Evolutionary conservation across 2,888 invertebrate species (phyloP).

Genomic region (Stictocephala bisonia): DNA sequence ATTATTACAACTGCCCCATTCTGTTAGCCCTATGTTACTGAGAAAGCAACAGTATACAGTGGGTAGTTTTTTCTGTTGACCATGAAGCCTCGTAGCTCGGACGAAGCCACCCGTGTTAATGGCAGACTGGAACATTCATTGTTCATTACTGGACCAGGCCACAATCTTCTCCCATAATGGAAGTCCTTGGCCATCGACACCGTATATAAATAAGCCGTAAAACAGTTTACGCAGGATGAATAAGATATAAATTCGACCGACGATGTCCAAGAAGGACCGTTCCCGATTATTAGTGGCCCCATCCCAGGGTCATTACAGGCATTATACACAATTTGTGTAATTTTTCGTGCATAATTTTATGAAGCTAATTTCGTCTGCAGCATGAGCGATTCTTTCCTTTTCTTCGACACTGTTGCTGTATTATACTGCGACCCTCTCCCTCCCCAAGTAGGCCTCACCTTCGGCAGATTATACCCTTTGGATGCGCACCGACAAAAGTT

Average conservation of each 20-base stretch:
- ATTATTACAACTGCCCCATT: too few species aligned
- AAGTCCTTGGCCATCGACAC: too few species aligned
- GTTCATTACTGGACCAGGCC: too few species aligned
- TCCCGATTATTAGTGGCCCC: constrained; percentile 5
- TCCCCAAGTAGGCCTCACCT: neutral
- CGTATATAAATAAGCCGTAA: constrained; percentile 39
- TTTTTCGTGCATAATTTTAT: constrained; percentile 48
- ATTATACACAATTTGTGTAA: constrained; percentile 46
- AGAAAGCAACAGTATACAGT: too few species aligned
- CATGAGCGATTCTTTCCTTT: constrained; percentile 11
- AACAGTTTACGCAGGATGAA: constrained; percentile 27
- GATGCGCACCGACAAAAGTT: neutral
- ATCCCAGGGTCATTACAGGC: neutral
- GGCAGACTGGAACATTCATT: too few species aligned
- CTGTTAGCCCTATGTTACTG: too few species aligned
- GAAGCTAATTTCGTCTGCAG: constrained; percentile 28
- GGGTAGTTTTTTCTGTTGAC: too few species aligned
- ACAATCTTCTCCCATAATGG: too few species aligned
- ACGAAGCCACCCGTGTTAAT: too few species aligned
- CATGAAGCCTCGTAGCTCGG: too few species aligned
- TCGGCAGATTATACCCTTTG: neutral
- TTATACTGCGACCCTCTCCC: constrained; percentile 3
- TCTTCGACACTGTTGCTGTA: constrained; percentile 11
- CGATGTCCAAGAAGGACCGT: constrained; percentile 1
- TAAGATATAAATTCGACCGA: constrained; percentile 28